A percentile compares a stretch with the other conserved stretches of the same genome.
Evolutionary conservation across 1,140 invertebrate genomes (phyloP).

Genomic region (Nixonia krombeini): DNA sequence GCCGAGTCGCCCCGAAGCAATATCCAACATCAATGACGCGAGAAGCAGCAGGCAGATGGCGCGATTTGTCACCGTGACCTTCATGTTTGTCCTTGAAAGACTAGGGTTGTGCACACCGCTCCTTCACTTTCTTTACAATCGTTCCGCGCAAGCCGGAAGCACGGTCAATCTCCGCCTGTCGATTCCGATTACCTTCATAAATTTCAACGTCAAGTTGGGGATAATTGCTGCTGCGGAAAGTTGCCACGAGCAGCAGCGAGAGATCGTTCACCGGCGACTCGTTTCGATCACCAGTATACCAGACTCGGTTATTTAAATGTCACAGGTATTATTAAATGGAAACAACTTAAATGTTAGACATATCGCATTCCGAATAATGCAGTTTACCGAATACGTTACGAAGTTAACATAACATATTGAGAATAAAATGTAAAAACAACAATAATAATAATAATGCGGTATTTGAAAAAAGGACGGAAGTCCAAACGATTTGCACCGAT

Average conservation of each 20-base stretch:
- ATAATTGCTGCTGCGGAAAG: neutral
- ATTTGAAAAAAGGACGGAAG: too few species aligned
- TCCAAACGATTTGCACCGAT: too few species aligned
- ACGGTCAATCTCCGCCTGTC: constrained; percentile 12
- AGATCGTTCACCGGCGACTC: neutral
- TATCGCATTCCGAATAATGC: too few species aligned
- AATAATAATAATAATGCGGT: too few species aligned
- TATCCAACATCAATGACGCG: constrained; percentile 35
- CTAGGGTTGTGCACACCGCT: constrained; percentile 12
- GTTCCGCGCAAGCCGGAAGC: neutral
- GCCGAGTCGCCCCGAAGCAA: constrained; percentile 45
- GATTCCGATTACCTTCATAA: constrained; percentile 1
- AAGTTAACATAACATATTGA: too few species aligned
- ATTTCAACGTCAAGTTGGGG: too few species aligned
- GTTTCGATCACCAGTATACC: neutral
- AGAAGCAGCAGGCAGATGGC: constrained; percentile 36
- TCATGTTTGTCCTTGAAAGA: constrained; percentile 45
- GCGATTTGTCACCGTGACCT: constrained; percentile 38
- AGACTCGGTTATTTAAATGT: neutral
- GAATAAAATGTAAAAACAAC: too few species aligned
- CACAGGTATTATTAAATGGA: neutral
- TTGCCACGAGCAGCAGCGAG: neutral
- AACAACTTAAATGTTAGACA: too few species aligned
- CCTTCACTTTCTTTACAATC: constrained; percentile 34
- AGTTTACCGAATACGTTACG: too few species aligned